Conservation (phyloP, 2,113 vertebrate genomes). For the Speoplatyrhinus poulsoni region DNA sequence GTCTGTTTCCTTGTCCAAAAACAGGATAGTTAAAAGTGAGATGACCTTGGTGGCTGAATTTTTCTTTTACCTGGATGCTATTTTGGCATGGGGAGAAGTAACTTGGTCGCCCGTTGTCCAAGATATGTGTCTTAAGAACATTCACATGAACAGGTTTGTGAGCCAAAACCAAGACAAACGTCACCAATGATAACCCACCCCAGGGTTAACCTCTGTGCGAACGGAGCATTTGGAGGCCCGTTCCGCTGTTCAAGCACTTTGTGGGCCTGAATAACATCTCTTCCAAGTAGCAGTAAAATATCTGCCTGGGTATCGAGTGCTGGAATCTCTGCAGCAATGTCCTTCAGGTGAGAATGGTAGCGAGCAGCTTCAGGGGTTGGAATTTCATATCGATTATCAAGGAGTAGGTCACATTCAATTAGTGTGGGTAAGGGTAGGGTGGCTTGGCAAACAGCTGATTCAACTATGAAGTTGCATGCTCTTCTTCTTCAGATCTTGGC, state of each 20-base stretch:
- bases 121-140: too few species aligned
- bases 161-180: too few species aligned
- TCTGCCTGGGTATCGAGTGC: too few species aligned
- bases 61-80: background rate
- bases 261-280: background rate
- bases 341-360: background rate
- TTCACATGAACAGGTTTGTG: too few species aligned
- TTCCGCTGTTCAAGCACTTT: background rate
- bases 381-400: slow-evolving; percentile 17
- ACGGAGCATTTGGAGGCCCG: background rate
- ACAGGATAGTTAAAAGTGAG: too few species aligned
- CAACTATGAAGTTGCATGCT: background rate
- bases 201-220: background rate
- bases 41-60: too few species aligned
- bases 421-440: background rate
- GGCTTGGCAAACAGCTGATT: background rate
- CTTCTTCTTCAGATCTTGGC: slow-evolving; percentile 27
- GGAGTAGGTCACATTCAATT: slow-evolving; percentile 8
- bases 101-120: background rate
- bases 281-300: too few species aligned
- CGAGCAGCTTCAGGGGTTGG: slow-evolving; percentile 10
- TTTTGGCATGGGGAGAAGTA: background rate
- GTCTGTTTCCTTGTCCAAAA: too few species aligned
- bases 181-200: background rate
- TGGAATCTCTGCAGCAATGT: background rate